phyloP scores from a whole-genome alignment of 2,888 invertebrate genomes.

The Altica lythri region DNA sequence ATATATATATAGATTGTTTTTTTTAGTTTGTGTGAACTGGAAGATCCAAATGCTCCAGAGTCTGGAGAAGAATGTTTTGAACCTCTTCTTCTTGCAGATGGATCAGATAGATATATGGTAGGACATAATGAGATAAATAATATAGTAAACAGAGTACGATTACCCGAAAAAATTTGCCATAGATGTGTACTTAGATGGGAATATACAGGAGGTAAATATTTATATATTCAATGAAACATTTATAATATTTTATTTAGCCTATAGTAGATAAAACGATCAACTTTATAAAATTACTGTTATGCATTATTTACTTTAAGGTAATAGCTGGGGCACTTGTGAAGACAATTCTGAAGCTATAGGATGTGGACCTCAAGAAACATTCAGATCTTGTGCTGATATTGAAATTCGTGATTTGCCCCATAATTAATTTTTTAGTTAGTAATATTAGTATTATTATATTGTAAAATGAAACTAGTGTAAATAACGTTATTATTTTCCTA shows the following conservation, averaged over 20 bases:
- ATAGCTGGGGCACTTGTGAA: slow-evolving; percentile 50
- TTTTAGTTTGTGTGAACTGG: slow-evolving; percentile 54
- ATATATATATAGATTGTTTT: slow-evolving; percentile 13
- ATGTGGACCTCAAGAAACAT: slow-evolving; percentile 53
- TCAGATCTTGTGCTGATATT: slow-evolving; percentile 52
- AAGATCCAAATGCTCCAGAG: slow-evolving; percentile 50
- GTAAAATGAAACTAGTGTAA: no score
- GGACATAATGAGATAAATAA: not conserved
- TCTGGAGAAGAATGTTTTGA: slow-evolving; percentile 57
- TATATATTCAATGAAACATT: not conserved
- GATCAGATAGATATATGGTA: slow-evolving; percentile 38
- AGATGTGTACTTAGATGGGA: slow-evolving; percentile 61
- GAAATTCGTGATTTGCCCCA: slow-evolving; percentile 40
- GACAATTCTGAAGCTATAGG: slow-evolving; percentile 47
- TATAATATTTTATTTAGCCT: not conserved
- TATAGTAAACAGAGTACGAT: slow-evolving; percentile 38
- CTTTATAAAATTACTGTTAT: not conserved
- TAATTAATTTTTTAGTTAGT: no score
- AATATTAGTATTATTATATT: no score
- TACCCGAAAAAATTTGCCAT: slow-evolving; percentile 57
- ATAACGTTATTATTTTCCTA: no score
- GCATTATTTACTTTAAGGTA: slow-evolving; percentile 44
- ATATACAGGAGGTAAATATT: slow-evolving; percentile 46
- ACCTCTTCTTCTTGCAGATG: slow-evolving; percentile 48
- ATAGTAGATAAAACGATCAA: not conserved